phyloP scores from a whole-genome alignment of 2,113 vertebrate species.

The Aythya baeri region DNA sequence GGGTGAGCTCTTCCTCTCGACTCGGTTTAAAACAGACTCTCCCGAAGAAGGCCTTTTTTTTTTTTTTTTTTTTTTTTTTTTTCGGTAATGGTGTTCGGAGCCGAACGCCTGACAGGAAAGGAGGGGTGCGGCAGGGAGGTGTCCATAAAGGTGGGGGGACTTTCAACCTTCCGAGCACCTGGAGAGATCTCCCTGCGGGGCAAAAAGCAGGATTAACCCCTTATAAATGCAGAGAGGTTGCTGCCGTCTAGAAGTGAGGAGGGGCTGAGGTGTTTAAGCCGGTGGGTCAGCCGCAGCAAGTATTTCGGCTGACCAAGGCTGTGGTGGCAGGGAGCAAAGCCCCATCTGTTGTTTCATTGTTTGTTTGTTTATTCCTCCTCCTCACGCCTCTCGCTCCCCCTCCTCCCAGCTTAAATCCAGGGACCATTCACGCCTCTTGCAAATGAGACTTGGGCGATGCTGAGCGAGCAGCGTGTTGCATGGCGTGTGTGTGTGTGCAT shows the following conservation, averaged over 20 bases:
- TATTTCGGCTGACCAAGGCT: conserved; percentile 39
- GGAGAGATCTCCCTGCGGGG: neutral
- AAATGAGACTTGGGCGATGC: conserved; percentile 46
- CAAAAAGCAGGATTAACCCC: neutral
- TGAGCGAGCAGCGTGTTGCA: conserved; percentile 51
- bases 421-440: conserved; percentile 26
- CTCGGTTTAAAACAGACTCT: neutral
- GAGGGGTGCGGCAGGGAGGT: neutral
- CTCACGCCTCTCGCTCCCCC: neutral
- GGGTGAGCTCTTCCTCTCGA: neutral
- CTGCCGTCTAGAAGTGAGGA: neutral
- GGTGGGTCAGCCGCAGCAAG: neutral
- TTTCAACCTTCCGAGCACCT: conserved; percentile 6
- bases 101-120: neutral
- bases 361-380: conserved; percentile 55
- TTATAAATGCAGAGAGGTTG: neutral
- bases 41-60: neutral
- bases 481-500: conserved; percentile 3
- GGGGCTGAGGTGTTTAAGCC: neutral
- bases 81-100: neutral
- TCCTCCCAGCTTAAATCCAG: conserved; percentile 15
- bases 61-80: no score
- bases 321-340: conserved; percentile 5
- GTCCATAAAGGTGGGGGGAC: neutral
- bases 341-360: conserved; percentile 27